Conservation (phyloP, 2,888 invertebrate genomes). For the Trachelus iudaicus region DNA sequence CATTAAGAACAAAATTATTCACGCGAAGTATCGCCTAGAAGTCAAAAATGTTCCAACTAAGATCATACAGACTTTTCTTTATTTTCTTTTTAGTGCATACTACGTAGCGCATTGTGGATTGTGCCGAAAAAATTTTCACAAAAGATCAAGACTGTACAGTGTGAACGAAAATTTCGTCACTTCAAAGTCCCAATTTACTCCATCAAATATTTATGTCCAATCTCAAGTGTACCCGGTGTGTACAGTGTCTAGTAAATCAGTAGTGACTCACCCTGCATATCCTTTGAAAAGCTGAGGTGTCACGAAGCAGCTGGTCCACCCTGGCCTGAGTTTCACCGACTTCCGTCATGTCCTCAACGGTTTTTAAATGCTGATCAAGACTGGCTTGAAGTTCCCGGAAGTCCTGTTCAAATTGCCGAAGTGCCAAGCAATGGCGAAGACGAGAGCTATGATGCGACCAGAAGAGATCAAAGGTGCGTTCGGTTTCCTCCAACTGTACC, state of each 20-base stretch:
- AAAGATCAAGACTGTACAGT: background rate
- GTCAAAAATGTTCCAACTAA: background rate
- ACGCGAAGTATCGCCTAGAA: background rate
- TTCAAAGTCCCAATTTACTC: background rate
- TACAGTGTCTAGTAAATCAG: background rate
- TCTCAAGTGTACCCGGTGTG: background rate
- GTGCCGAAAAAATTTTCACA: background rate
- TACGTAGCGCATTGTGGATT: background rate
- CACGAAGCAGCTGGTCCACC: slow-evolving; percentile 82
- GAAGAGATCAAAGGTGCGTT: slow-evolving; percentile 92
- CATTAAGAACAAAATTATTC: background rate
- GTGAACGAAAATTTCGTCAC: background rate
- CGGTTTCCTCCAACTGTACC: slow-evolving; percentile 94
- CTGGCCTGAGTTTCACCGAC: slow-evolving; percentile 87
- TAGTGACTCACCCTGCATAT: slow-evolving; percentile 70
- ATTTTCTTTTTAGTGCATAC: background rate
- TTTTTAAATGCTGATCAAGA: slow-evolving; percentile 83
- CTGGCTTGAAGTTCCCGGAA: slow-evolving; percentile 89
- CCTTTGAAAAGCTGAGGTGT: slow-evolving; percentile 82
- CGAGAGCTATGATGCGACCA: slow-evolving; percentile 93
- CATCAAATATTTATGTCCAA: background rate
- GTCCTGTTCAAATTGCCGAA: slow-evolving; percentile 94
- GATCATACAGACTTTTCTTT: background rate
- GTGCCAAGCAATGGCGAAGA: slow-evolving; percentile 88
- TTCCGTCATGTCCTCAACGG: slow-evolving; percentile 86